Percentiles rank a stretch among this genome's conserved stretches.
Evolutionary conservation across 2,888 invertebrate species (phyloP).

Genomic region (Trichogramma dendrolimi): DNA sequence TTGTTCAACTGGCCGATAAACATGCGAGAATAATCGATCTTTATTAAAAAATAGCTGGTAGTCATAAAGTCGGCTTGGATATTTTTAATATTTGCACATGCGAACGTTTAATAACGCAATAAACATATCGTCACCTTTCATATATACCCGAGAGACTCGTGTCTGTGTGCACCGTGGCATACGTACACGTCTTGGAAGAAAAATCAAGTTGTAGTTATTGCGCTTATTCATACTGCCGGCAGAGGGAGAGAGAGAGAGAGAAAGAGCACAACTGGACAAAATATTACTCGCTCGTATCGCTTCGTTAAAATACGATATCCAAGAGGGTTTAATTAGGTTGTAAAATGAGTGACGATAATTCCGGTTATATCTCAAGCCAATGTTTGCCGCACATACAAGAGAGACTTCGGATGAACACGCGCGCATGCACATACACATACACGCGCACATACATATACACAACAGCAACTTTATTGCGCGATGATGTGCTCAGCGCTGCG

Average conservation of each 20-base stretch:
- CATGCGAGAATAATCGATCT: conserved; percentile 11
- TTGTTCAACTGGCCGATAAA: conserved; percentile 13
- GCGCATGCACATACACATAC: conserved; percentile 2
- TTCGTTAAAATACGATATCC: conserved; percentile 25
- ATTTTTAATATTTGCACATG: neutral
- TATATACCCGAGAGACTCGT: neutral
- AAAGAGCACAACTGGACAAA: conserved; percentile 4
- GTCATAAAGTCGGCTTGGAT: neutral
- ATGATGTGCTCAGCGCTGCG: no score
- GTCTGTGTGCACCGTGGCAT: no score
- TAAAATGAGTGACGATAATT: conserved; percentile 30
- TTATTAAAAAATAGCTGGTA: conserved; percentile 17
- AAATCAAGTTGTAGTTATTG: conserved; percentile 7
- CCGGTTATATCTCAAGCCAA: conserved; percentile 18
- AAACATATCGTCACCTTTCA: conserved; percentile 24
- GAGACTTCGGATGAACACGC: neutral
- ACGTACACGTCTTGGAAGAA: conserved; percentile 2
- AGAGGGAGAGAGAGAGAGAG: no score
- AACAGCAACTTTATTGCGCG: no score
- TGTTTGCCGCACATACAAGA: no score
- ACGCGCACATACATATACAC: neutral
- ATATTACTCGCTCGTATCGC: conserved; percentile 20
- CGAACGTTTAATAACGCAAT: conserved; percentile 25
- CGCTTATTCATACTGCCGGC: neutral
- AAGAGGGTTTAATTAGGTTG: conserved; percentile 28